These are phyloP conservation scores for Peribatodes rhomboidaria DNA, from an alignment of 2,888 invertebrate species.

Conservation along the genomic window DNA sequence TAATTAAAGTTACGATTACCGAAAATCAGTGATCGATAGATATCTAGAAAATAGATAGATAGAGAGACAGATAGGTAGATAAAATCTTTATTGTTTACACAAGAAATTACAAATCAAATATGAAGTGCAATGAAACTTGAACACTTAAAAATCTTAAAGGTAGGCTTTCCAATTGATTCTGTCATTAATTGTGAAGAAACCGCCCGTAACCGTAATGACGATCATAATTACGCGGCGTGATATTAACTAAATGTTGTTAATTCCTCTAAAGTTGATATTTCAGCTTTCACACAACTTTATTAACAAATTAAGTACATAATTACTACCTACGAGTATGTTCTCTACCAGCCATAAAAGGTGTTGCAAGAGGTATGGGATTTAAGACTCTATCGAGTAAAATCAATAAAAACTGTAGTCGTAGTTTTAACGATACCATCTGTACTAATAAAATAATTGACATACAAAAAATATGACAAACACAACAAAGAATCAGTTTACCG, in stretches of 20 bases:
- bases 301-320: not conserved
- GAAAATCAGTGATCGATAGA: too few species aligned
- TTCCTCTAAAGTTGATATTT: not conserved
- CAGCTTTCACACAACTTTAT: conserved; percentile 7
- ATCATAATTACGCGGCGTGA: conserved; percentile 7
- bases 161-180: conserved; percentile 1
- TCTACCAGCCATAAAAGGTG: not conserved
- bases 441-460: too few species aligned
- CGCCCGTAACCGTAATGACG: conserved; percentile 4
- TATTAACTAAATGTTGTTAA: not conserved
- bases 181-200: conserved; percentile 4
- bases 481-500: too few species aligned
- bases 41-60: too few species aligned
- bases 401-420: too few species aligned
- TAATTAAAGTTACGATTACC: too few species aligned
- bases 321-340: not conserved
- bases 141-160: not conserved
- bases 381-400: too few species aligned
- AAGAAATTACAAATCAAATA: not conserved
- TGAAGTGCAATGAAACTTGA: not conserved
- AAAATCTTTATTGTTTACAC: too few species aligned
- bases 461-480: too few species aligned
- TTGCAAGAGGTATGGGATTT: too few species aligned
- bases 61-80: too few species aligned
- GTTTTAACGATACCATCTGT: too few species aligned